A percentile compares a stretch with the other conserved stretches of the same genome.
Conservation (phyloP, 2,888 invertebrate genomes). For the Marronus borbonicus region DNA sequence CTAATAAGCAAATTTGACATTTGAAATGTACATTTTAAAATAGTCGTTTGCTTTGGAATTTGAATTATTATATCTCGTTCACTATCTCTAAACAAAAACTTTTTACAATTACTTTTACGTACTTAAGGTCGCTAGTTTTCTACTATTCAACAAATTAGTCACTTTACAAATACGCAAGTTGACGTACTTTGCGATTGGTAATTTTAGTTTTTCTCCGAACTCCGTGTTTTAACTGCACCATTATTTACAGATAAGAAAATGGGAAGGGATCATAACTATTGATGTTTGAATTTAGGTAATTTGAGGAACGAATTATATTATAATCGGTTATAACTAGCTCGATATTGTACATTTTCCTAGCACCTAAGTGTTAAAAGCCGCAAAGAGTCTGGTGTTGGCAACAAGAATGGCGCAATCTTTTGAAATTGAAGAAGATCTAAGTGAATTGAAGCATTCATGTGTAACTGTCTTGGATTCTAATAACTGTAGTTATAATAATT, state of each 20-base stretch:
- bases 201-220: not conserved
- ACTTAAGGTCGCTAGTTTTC: not conserved
- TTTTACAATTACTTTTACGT: not conserved
- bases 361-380: not conserved
- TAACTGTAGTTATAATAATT: constrained; percentile 71
- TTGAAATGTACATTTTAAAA: constrained; percentile 14
- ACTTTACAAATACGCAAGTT: not conserved
- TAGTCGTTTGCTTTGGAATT: not conserved
- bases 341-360: too few relatives aligned
- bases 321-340: too few relatives aligned
- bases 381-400: not conserved
- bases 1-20: constrained; percentile 17
- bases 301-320: too few relatives aligned
- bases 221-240: not conserved
- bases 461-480: constrained; percentile 23
- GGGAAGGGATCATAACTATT: too few relatives aligned
- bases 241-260: not conserved
- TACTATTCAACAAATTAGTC: not conserved
- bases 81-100: not conserved
- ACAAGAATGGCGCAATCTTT: constrained; percentile 39
- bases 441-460: not conserved
- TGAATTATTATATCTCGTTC: not conserved
- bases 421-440: constrained; percentile 34
- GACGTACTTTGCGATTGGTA: not conserved
- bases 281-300: too few relatives aligned